Conservation (phyloP, 35 echinoderm and acorn worm genomes). For the Heliocidaris tuberculata region DNA sequence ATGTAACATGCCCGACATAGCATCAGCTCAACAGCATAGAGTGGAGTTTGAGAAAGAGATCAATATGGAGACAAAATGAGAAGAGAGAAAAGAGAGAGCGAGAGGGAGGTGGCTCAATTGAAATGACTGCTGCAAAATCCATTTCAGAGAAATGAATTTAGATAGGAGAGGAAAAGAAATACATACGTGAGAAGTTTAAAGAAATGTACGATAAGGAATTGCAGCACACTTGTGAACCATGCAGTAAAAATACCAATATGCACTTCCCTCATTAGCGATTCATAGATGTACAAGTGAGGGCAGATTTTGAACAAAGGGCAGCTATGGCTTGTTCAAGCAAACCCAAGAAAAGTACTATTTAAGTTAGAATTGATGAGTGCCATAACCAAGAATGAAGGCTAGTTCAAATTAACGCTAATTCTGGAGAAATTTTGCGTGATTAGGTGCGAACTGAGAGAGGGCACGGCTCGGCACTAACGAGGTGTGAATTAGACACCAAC, state of each 20-base stretch:
- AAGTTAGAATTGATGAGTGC: not conserved
- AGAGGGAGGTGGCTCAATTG: not conserved
- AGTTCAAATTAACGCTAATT: conserved; percentile 28
- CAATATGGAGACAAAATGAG: not conserved
- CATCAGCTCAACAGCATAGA: not conserved
- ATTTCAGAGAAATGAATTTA: not conserved
- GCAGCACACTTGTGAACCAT: not conserved
- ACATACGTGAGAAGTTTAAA: not conserved
- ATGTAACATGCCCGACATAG: not conserved
- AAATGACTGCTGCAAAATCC: not conserved
- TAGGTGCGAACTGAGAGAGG: conserved; percentile 31
- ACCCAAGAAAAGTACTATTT: not conserved
- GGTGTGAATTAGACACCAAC: conserved; percentile 35
- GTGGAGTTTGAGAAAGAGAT: not conserved
- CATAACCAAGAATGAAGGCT: conserved; percentile 5
- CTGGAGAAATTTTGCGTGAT: conserved; percentile 32
- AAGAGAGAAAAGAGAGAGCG: not conserved
- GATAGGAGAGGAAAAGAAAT: not conserved
- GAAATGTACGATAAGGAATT: not conserved
- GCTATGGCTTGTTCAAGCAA: not conserved
- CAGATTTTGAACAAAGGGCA: not conserved
- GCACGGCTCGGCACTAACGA: conserved; percentile 21
- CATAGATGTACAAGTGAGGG: not conserved
- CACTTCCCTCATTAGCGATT: not conserved
- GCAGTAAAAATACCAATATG: not conserved